phyloP scores from a whole-genome alignment of 2,797 vertebrate genomes.

The Propithecus perrieri region DNA sequence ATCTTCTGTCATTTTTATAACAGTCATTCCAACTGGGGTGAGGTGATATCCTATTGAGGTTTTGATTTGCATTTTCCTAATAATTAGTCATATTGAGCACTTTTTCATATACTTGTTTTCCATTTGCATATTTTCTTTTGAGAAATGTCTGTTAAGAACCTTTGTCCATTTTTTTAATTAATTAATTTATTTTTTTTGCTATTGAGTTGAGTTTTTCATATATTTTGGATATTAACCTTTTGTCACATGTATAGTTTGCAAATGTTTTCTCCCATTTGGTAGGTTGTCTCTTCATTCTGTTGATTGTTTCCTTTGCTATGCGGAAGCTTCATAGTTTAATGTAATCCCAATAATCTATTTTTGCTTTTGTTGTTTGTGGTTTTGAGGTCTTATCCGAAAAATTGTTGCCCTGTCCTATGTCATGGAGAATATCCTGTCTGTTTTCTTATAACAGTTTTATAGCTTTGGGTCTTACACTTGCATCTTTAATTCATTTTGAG shows the following conservation, averaged over 20 bases:
- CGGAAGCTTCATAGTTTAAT: not conserved
- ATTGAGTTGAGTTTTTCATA: not conserved
- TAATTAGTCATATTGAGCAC: too few species aligned
- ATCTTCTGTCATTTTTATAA: too few species aligned
- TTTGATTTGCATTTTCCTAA: too few species aligned
- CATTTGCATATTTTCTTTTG: too few species aligned
- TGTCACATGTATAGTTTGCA: not conserved
- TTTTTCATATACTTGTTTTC: too few species aligned
- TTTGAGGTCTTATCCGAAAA: not conserved
- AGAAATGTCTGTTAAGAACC: too few species aligned
- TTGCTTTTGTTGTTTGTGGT: not conserved
- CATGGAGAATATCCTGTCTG: not conserved
- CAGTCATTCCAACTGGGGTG: too few species aligned
- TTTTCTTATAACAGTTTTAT: not conserved
- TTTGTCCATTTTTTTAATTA: not conserved
- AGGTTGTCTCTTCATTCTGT: not conserved
- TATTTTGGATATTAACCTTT: not conserved
- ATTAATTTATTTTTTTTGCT: not conserved
- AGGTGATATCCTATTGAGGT: too few species aligned
- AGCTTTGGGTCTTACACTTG: not conserved
- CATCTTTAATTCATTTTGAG: not conserved
- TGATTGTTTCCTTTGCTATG: not conserved
- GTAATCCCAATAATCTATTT: not conserved
- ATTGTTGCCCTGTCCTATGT: not conserved
- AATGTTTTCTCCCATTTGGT: not conserved